Conservation (phyloP, 2,888 invertebrate species). For the Cephus pulcher region DNA sequence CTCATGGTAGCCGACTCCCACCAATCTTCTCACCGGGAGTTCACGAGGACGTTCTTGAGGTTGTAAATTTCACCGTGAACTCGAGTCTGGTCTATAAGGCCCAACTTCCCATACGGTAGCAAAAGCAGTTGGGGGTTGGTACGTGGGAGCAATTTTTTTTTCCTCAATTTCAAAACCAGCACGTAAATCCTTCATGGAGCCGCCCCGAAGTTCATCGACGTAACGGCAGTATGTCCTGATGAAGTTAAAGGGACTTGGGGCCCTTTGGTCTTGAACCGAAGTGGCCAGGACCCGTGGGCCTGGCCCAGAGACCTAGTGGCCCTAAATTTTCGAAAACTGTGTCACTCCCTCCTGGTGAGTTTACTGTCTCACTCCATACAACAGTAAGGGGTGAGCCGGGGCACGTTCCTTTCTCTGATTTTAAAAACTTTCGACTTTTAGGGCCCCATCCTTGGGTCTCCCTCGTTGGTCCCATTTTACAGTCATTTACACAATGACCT, state of each 20-base stretch:
- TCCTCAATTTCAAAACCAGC: neutral
- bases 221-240: neutral
- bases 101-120: neutral
- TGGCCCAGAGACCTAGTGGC: constrained; percentile 37
- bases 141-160: neutral
- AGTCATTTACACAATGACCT: constrained; percentile 1
- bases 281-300: neutral
- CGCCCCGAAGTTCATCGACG: neutral
- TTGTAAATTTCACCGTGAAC: neutral
- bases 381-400: neutral
- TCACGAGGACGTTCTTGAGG: neutral
- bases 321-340: constrained; percentile 42
- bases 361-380: neutral
- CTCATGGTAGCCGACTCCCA: neutral
- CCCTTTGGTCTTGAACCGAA: neutral
- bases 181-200: neutral
- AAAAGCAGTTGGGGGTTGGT: neutral
- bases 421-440: constrained; percentile 36
- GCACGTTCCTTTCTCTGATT: constrained; percentile 20
- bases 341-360: constrained; percentile 15
- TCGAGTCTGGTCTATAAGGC: neutral
- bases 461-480: neutral
- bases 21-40: neutral
- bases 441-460: constrained; percentile 12
- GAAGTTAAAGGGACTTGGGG: neutral